Conservation (phyloP, 2,113 vertebrate genomes). For the Datnioides undecimradiatus region DNA sequence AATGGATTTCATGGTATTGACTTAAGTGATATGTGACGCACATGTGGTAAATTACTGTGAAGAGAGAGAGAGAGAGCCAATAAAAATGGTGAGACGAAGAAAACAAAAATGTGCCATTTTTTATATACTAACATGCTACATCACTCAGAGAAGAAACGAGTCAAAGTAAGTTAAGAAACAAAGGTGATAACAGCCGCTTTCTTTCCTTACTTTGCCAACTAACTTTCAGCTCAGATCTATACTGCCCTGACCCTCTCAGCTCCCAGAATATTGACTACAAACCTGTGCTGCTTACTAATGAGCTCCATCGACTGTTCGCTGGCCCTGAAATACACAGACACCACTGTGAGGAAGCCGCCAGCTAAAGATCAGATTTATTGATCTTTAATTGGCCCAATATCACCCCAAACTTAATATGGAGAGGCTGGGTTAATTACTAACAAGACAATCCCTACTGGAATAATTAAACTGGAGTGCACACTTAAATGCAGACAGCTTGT, state of each 20-base stretch:
- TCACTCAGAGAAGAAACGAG: constrained; percentile 8
- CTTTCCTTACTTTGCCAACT: constrained; percentile 29
- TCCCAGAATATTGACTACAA: constrained; percentile 51
- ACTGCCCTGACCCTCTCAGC: constrained; percentile 54
- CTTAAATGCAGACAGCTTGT: constrained; percentile 41
- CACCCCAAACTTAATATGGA: constrained; percentile 44
- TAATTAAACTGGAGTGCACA: constrained; percentile 43
- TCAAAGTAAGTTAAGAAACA: neutral
- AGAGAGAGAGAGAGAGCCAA: neutral
- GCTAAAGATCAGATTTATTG: constrained; percentile 64
- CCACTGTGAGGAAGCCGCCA: constrained; percentile 45
- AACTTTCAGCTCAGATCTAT: constrained; percentile 54
- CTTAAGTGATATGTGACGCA: constrained; percentile 44
- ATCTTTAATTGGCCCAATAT: constrained; percentile 73
- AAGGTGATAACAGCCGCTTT: constrained; percentile 14
- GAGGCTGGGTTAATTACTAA: constrained; percentile 68
- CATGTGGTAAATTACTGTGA: constrained; percentile 29
- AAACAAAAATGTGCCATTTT: neutral
- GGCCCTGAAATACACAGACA: constrained; percentile 43
- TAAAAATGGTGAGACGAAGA: neutral
- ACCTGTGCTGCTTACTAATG: constrained; percentile 61
- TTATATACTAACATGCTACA: neutral
- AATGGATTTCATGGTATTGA: constrained; percentile 55
- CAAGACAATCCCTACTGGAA: constrained; percentile 56
- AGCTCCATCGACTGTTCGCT: constrained; percentile 57